These are phyloP conservation scores for Noctua janthe DNA, from an alignment of 2,888 invertebrate species.

Conservation along the genomic window DNA sequence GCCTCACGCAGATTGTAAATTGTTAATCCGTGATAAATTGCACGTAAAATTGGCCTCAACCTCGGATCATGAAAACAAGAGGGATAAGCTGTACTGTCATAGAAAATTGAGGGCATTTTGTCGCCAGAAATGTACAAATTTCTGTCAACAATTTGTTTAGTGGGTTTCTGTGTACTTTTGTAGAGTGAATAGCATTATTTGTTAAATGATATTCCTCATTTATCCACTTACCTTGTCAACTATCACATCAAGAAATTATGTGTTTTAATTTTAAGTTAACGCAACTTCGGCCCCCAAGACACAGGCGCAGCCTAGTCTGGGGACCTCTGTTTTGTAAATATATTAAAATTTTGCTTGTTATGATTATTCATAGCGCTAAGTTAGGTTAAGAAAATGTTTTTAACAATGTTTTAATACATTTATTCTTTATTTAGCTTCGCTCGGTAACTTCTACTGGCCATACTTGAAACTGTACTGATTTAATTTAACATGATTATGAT, in stretches of 20 bases:
- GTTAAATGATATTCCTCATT: too few relatives aligned
- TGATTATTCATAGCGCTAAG: too few relatives aligned
- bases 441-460: neutral
- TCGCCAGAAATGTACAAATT: neutral
- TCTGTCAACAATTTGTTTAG: neutral
- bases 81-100: slow-evolving; percentile 28
- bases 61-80: slow-evolving; percentile 36
- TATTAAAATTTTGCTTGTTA: too few relatives aligned
- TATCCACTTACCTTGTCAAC: too few relatives aligned
- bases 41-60: slow-evolving; percentile 61
- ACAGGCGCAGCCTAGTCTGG: too few relatives aligned
- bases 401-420: too few relatives aligned
- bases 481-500: neutral
- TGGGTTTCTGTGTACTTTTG: neutral
- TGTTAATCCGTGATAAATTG: slow-evolving; percentile 68
- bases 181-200: neutral
- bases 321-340: too few relatives aligned
- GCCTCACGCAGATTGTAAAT: slow-evolving; percentile 65
- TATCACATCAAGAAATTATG: too few relatives aligned
- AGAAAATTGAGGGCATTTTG: neutral
- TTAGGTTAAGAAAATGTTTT: too few relatives aligned
- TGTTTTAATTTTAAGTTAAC: too few relatives aligned
- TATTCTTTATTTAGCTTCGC: neutral
- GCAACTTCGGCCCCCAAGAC: too few relatives aligned
- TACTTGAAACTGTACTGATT: neutral